A percentile compares a stretch with the other conserved stretches of the same genome.
These are phyloP conservation scores for Epinephelus awoara DNA, from an alignment of 2,797 vertebrate genomes.

Conservation along the genomic window DNA sequence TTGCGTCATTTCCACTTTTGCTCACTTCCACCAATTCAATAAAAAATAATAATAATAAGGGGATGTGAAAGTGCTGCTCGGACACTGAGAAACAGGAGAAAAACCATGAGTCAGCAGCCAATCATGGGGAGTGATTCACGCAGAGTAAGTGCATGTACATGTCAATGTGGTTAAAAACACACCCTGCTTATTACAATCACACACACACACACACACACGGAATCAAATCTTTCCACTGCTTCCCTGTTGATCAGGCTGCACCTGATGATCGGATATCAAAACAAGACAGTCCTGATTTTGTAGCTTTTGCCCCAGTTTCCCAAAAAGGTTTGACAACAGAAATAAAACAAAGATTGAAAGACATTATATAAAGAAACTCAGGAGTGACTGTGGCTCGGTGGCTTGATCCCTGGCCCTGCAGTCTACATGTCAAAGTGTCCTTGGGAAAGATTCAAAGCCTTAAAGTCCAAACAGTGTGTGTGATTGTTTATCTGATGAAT, in stretches of 20 bases:
- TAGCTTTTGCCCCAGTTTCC: not conserved
- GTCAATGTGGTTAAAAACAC: not conserved
- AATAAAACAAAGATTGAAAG: too few species aligned
- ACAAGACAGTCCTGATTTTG: not conserved
- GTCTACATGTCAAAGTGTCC: too few species aligned
- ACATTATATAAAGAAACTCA: too few species aligned
- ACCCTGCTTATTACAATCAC: not conserved
- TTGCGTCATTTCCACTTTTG: slow-evolving; percentile 1
- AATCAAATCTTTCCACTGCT: slow-evolving; percentile 4
- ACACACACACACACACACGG: not conserved
- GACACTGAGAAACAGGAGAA: not conserved
- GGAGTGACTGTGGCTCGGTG: too few species aligned
- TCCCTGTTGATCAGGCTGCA: not conserved
- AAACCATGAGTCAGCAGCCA: slow-evolving; percentile 13
- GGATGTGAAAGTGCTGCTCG: slow-evolving; percentile 36
- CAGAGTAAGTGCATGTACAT: not conserved
- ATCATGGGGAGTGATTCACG: slow-evolving; percentile 14
- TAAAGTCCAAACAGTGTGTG: too few species aligned
- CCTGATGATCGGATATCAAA: not conserved
- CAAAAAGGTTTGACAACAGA: not conserved
- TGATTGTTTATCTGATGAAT: too few species aligned
- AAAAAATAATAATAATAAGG: not conserved
- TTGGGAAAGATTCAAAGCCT: too few species aligned
- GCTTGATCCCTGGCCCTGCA: too few species aligned
- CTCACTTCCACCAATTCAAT: not conserved